Evolutionary conservation across 2,797 vertebrate species (phyloP), one percentile per base, ranked within the genome.

Genomic region (Phylloscopus collybita): DNA sequence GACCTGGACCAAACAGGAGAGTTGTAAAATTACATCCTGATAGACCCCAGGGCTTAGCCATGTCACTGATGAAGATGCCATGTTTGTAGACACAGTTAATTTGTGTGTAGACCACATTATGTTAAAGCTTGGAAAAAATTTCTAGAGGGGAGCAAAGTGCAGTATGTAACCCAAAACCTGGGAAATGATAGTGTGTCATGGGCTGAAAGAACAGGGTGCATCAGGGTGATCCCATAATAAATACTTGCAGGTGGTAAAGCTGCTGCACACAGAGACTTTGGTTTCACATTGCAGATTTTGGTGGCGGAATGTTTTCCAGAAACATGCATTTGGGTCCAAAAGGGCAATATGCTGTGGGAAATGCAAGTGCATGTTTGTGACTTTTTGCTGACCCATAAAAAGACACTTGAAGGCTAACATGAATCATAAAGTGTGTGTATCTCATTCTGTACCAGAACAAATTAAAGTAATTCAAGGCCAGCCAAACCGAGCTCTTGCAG

Each of bases 51-150:
- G 44, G 32, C 13, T 42, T 38, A 45, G 15, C n/a, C 4, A 2
- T 10, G 16, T n/a, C 1, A 0, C 53, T 83, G 20, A 30, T 42
- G 42, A 50, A 75, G 79, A 4, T 59, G 25, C 9, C 0, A 0
- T 23, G 17, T 40, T 10, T 70, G 25, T 47, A 29, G 11, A 36
- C 12, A 4, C 8, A 21, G 51, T 17, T 80, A 36, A 40, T 47
- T 59, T 53, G 32, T 50, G 20, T 10, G 5, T 34, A 26, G 57
- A 26, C 34, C 26, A 16, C 11, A 5, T 4, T 27, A 23, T 27
- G 10, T 73, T 83, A 80, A 53, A 86, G 21, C 45, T 64, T 61
- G 34, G n/a, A 74, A 30, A 69, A 0, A 6, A 60, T 92, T 86
- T 74, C 51, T 49, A 40, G 47, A 45, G 20, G 16, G 19, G 9